Conservation (phyloP, 2,113 vertebrate species). For the Centropus unirufus region DNA sequence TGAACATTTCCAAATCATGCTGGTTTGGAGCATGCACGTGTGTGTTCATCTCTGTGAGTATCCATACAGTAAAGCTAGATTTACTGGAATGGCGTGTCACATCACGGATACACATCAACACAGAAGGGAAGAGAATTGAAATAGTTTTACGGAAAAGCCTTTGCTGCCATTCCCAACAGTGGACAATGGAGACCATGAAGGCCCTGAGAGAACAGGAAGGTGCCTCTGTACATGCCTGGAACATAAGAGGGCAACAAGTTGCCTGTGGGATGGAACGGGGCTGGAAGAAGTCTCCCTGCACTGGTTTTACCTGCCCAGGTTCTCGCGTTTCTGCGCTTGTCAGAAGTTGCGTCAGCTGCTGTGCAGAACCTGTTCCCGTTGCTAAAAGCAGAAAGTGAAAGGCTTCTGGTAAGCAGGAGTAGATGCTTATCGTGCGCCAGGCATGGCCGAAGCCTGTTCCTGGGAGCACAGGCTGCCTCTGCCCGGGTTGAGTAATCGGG, state of each 20-base stretch:
- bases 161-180: not conserved
- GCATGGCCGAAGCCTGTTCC: not conserved
- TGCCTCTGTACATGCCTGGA: not conserved
- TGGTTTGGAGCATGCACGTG: rapidly evolving
- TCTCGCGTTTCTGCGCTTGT: not conserved
- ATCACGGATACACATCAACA: not conserved
- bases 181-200: rapidly evolving
- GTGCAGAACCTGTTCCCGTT: not conserved
- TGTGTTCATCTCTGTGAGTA: not conserved
- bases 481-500: not conserved
- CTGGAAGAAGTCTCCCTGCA: not conserved
- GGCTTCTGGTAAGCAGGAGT: conserved; percentile 42
- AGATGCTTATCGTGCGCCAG: not conserved
- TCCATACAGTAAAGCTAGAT: not conserved
- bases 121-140: not conserved
- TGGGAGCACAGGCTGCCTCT: not conserved
- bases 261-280: not conserved
- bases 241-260: rapidly evolving
- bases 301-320: not conserved
- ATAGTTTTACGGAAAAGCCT: not conserved
- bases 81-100: not conserved
- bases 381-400: conserved; percentile 54
- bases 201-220: not conserved
- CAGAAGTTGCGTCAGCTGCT: not conserved
- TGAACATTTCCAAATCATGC: no score